phyloP scores from a whole-genome alignment of 1,140 invertebrate species.

The Drosophila parvula region DNA sequence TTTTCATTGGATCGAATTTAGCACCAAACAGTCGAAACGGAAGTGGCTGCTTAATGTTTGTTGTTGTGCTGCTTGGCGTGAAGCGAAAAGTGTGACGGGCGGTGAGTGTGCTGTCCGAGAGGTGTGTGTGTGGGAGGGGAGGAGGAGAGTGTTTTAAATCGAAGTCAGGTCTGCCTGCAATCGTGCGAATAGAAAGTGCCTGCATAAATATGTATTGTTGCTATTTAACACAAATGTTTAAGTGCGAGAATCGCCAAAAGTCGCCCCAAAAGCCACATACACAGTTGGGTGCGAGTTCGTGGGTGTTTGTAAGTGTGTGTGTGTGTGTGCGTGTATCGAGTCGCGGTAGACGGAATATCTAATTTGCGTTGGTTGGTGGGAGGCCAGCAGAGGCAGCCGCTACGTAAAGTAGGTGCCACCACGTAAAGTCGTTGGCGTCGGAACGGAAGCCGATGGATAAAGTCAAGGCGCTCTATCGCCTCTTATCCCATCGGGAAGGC shows the following conservation, averaged over 20 bases:
- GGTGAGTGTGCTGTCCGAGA: conserved; percentile 41
- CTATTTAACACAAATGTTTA: conserved; percentile 22
- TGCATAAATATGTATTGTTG: conserved; percentile 33
- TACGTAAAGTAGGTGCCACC: conserved; percentile 28
- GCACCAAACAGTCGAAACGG: conserved; percentile 12
- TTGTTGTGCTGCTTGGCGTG: conserved; percentile 32
- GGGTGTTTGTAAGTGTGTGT: conserved; percentile 6
- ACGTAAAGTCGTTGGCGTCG: conserved; percentile 32
- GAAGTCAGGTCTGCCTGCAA: conserved; percentile 19
- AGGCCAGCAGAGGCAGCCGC: conserved; percentile 26
- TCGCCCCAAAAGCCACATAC: conserved; percentile 24
- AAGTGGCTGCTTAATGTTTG: conserved; percentile 44
- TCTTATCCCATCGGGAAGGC: conserved; percentile 18
- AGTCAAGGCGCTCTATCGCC: conserved; percentile 28
- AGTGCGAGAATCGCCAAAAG: conserved; percentile 35
- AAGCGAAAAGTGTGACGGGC: conserved; percentile 53
- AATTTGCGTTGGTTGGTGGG: conserved; percentile 44
- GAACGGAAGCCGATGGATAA: conserved; percentile 18
- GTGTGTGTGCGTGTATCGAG: conserved; percentile 27
- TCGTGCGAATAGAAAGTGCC: conserved; percentile 50
- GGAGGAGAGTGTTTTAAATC: conserved; percentile 28
- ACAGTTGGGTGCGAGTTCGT: conserved; percentile 16
- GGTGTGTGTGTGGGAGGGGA: conserved; percentile 21
- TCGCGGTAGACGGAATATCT: conserved; percentile 22
- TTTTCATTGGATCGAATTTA: conserved; percentile 29